Percentiles rank a stretch among this genome's conserved stretches.
Evolutionary conservation across 2,113 vertebrate genomes (phyloP).

Genomic region (Phrynocephalus versicolor): DNA sequence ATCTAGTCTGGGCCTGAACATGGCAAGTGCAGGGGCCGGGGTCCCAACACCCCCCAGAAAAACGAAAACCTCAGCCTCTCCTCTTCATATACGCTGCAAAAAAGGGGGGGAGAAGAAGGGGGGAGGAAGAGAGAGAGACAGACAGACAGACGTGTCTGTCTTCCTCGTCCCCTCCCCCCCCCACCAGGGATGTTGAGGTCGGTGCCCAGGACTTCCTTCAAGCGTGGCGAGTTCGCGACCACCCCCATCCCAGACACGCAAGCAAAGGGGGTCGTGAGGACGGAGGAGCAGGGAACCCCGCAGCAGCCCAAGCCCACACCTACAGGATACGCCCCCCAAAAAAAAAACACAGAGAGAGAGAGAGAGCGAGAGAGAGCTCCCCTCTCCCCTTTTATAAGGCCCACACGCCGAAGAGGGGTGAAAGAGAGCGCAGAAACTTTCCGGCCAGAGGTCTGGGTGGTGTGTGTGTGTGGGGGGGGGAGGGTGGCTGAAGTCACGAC

Average conservation of each 20-base stretch:
- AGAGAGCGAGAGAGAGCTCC: not conserved
- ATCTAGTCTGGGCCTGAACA: not conserved
- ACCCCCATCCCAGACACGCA: not conserved
- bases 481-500: not conserved
- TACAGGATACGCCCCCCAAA: too few relatives aligned
- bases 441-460: not conserved
- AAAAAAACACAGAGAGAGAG: too few relatives aligned
- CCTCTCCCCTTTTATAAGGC: too few relatives aligned
- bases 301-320: too few relatives aligned
- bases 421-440: not conserved
- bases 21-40: too few relatives aligned
- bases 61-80: not conserved
- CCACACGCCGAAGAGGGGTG: not conserved
- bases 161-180: not conserved
- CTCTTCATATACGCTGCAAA: not conserved
- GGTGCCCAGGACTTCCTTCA: not conserved
- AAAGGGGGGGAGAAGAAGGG: not conserved
- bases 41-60: not conserved
- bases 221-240: not conserved
- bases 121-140: not conserved
- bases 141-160: not conserved
- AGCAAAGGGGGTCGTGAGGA: fast-evolving
- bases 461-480: too few relatives aligned
- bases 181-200: not conserved
- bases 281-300: too few relatives aligned